Evolutionary conservation across 2,888 invertebrate species (phyloP).

Genomic region (Pandemis cinnamomeana): DNA sequence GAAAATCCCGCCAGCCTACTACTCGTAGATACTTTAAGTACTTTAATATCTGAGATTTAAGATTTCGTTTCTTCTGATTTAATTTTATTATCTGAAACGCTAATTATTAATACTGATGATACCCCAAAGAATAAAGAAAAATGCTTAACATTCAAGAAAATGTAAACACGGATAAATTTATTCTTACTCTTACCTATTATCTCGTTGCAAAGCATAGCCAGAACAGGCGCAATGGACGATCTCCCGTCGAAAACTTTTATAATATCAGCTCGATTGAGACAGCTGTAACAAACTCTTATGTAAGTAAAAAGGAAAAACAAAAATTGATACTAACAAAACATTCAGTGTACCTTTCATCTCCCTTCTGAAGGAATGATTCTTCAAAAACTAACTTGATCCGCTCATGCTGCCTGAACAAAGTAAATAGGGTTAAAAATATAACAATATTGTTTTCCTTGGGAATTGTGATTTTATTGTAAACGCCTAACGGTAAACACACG

Average conservation of each 20-base stretch:
- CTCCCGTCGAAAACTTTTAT: conserved; percentile 94
- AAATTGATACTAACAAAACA: conserved; percentile 39
- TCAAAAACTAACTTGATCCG: conserved; percentile 92
- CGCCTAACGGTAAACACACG: neutral
- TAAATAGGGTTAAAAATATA: conserved; percentile 24
- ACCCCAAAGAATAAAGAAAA: too few species aligned
- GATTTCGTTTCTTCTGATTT: too few species aligned
- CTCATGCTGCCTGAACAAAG: conserved; percentile 86
- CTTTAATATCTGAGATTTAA: too few species aligned
- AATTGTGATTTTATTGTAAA: neutral
- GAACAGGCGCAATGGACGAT: conserved; percentile 88
- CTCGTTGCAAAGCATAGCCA: conserved; percentile 93
- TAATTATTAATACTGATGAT: too few species aligned
- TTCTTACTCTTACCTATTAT: conserved; percentile 76
- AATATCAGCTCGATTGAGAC: conserved; percentile 92
- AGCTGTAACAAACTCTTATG: conserved; percentile 83
- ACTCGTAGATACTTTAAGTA: too few species aligned
- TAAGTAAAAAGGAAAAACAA: conserved; percentile 26
- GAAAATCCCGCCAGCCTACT: too few species aligned
- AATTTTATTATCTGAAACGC: too few species aligned
- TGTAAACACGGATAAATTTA: too few species aligned
- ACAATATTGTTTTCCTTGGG: conserved; percentile 1
- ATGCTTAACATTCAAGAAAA: too few species aligned
- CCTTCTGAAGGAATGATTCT: conserved; percentile 90
- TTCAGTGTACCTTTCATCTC: conserved; percentile 88